Base-by-base conservation (phyloP, 2,797 vertebrate genomes). In the Pseudomugil tenellus region DNA sequence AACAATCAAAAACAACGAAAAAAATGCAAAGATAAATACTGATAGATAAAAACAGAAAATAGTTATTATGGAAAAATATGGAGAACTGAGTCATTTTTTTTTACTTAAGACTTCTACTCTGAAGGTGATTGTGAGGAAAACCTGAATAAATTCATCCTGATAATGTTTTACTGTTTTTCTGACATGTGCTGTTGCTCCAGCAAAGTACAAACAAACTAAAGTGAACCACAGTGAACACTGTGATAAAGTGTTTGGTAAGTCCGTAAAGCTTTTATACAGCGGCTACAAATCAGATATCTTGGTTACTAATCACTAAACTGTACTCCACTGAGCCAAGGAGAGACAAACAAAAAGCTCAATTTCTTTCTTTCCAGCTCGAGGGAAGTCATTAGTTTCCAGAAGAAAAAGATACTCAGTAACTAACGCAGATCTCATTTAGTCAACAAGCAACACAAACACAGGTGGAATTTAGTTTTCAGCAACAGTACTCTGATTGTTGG, bases 321-420 rank as follows among this genome's bases (percentile, higher is more conserved):
- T 56, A 26, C 23, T 49, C 70, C 63, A 66, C 14, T 31, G 28
- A 52, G 35, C 71, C 34, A 74, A 48, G 28, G 46, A n/a, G 59
- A 25, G 23, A 12, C 43, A 32, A 39, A 55, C 6, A 34, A 31
- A 51, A 64, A 14, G 56, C 53, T 34, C 13, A 6, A 31, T n/a
- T 17, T 49, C 6, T 1, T 31, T n/a, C 57, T 48, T 48, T 29
- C 65, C 64, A 58, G 80, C 87, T 87, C 83, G 63, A 54, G 82
- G 87, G 89, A 87, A 81, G 84, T 89, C 86, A 91, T 90, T 87
- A 88, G 84, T 0, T 41, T 49, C 58, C 25, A 54, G 59, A 72
- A 72, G 58, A 64, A 62, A 67, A 72, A 51, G 37, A 59, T 57
- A 57, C 49, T 59, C 49, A 1, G 59, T 48, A 70, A 51, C 68